Conservation (phyloP, 2,797 vertebrate genomes). For the Cephalopachus bancanus region DNA sequence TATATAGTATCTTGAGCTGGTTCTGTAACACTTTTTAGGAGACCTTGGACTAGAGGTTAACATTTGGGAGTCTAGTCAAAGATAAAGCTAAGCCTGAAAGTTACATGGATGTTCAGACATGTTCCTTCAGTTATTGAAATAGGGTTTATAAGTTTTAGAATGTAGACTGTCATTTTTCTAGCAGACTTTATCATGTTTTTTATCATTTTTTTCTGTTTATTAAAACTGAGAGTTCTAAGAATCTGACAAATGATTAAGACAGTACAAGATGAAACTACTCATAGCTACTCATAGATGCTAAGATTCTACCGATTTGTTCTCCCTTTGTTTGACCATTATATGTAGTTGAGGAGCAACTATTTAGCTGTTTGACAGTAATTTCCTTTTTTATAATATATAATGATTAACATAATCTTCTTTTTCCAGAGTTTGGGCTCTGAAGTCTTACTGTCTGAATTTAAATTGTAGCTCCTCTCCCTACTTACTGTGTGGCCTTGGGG, state of each 20-base stretch:
- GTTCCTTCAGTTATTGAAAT: constrained; percentile 40
- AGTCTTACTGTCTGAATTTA: constrained; percentile 14
- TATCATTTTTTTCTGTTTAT: constrained; percentile 26
- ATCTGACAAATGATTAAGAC: constrained; percentile 35
- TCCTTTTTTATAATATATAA: not conserved
- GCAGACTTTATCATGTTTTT: not conserved
- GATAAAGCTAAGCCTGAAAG: constrained; percentile 33
- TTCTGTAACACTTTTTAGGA: constrained; percentile 27
- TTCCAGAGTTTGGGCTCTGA: not conserved
- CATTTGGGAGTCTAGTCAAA: constrained; percentile 1
- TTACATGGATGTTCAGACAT: not conserved
- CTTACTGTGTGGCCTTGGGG: not conserved
- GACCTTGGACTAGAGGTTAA: not conserved
- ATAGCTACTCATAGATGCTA: not conserved
- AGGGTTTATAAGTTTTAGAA: constrained; percentile 51
- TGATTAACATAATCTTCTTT: constrained; percentile 43
- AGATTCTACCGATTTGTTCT: not conserved
- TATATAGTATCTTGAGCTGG: not conserved
- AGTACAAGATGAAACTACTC: not conserved
- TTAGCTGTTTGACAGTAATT: constrained; percentile 4
- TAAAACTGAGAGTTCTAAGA: constrained; percentile 6
- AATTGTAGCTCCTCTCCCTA: not conserved
- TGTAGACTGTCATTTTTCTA: not conserved
- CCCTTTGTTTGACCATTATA: not conserved
- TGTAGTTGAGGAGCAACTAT: constrained; percentile 31